These are phyloP conservation scores for Sceloporus tristichus DNA, from an alignment of 2,113 vertebrate genomes.

Conservation along the genomic window DNA sequence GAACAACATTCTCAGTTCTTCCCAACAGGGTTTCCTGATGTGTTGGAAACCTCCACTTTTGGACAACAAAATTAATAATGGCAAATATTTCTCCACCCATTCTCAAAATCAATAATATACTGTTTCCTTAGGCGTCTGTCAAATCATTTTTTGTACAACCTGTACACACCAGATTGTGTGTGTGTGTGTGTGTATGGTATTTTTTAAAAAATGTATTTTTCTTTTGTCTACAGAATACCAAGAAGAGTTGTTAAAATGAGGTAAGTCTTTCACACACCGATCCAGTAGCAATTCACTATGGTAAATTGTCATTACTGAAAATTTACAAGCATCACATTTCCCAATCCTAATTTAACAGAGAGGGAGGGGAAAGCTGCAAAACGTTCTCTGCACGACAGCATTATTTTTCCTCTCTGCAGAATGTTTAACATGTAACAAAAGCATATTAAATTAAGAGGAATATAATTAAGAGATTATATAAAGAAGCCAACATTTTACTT, in stretches of 20 bases:
- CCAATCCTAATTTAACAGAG: not conserved
- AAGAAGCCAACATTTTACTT: conserved; percentile 16
- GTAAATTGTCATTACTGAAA: not conserved
- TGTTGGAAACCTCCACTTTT: too few relatives aligned
- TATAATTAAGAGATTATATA: conserved; percentile 26
- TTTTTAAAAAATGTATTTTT: not conserved
- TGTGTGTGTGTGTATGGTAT: too few relatives aligned
- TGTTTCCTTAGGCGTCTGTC: not conserved
- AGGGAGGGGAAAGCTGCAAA: not conserved
- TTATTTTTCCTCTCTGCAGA: conserved; percentile 1
- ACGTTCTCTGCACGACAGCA: not conserved
- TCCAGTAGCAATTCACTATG: not conserved
- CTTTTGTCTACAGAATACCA: not conserved
- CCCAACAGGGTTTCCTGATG: too few relatives aligned
- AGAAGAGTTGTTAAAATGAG: not conserved
- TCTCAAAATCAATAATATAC: not conserved
- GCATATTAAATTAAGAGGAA: conserved; percentile 3
- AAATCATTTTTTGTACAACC: not conserved
- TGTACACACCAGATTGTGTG: not conserved
- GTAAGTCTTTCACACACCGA: not conserved
- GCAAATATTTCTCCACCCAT: too few relatives aligned
- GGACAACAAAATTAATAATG: too few relatives aligned
- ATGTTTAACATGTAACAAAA: not conserved
- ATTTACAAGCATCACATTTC: not conserved
- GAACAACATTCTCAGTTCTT: too few relatives aligned